Evolutionary conservation across 1,140 invertebrate species (phyloP).

Genomic region (Eupristina koningsbergeri): DNA sequence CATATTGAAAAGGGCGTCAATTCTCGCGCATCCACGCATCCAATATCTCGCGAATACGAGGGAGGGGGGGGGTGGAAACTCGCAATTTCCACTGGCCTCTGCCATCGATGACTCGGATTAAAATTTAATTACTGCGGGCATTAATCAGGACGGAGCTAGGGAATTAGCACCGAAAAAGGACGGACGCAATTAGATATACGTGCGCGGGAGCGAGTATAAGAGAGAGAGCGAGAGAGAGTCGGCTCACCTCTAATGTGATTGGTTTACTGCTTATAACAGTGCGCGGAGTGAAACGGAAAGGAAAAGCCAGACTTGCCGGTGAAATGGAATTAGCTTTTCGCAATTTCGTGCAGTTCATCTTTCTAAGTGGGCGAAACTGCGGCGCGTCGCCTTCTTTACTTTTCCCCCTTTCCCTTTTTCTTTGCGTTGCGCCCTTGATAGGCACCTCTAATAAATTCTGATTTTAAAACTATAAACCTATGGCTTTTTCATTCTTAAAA

Average conservation of each 20-base stretch:
- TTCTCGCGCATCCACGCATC: slow-evolving; percentile 34
- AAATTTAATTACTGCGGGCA: slow-evolving; percentile 64
- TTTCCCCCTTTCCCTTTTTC: slow-evolving; percentile 32
- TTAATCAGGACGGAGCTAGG: slow-evolving; percentile 56
- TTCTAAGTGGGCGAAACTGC: slow-evolving; percentile 60
- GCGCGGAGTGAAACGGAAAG: neutral
- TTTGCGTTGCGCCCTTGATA: neutral
- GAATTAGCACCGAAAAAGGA: slow-evolving; percentile 37
- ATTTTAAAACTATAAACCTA: no score
- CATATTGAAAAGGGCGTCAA: slow-evolving; percentile 29
- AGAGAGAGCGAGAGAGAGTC: neutral
- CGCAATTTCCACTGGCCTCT: slow-evolving; percentile 1
- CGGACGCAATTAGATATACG: neutral
- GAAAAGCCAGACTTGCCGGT: slow-evolving; percentile 55
- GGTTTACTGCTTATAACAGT: slow-evolving; percentile 60
- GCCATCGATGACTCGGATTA: slow-evolving; percentile 65
- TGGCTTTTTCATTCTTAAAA: no score
- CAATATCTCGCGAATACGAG: slow-evolving; percentile 37
- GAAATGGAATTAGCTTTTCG: slow-evolving; percentile 68
- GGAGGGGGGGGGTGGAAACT: slow-evolving; percentile 34
- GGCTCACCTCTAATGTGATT: slow-evolving; percentile 65
- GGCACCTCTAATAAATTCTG: neutral
- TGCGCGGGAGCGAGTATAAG: neutral
- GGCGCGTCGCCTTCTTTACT: neutral
- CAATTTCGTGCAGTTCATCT: slow-evolving; percentile 64